Percentiles rank a stretch among this genome's conserved stretches.
Conservation (phyloP, 2,113 vertebrate genomes). For the Rissa tridactyla region DNA sequence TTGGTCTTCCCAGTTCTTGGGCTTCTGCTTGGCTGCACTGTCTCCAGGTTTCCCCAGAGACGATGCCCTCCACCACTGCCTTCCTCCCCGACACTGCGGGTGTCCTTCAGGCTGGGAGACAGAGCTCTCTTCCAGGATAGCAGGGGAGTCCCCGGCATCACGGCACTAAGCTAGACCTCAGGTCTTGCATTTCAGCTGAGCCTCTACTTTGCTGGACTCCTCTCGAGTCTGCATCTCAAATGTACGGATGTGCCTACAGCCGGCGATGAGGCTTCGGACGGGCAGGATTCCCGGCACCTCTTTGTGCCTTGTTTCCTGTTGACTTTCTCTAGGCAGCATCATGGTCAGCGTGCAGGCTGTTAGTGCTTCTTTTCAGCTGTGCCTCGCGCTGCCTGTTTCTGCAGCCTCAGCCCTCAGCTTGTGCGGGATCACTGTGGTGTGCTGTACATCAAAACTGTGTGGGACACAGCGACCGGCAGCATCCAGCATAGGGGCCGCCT, state of each 20-base stretch:
- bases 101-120: not conserved
- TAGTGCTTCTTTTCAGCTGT: not conserved
- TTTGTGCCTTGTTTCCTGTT: not conserved
- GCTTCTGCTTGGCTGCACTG: not conserved
- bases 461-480: not conserved
- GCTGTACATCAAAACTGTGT: not conserved
- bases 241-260: not conserved
- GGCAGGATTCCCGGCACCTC: not conserved
- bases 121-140: not conserved
- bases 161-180: not conserved
- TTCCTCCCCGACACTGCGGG: fast-evolving
- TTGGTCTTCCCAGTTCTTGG: not conserved
- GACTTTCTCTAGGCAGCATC: not conserved
- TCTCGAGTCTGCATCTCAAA: not conserved
- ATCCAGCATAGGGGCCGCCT: not conserved
- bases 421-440: not conserved
- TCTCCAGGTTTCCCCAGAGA: not conserved
- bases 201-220: not conserved
- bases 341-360: not conserved
- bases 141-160: not conserved
- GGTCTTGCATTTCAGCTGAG: not conserved
- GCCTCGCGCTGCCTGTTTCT: not conserved
- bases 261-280: not conserved
- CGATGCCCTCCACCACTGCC: not conserved
- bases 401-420: not conserved